Evolutionary conservation across 2,888 invertebrate genomes (phyloP).

Genomic region (Lumbricus terrestris): DNA sequence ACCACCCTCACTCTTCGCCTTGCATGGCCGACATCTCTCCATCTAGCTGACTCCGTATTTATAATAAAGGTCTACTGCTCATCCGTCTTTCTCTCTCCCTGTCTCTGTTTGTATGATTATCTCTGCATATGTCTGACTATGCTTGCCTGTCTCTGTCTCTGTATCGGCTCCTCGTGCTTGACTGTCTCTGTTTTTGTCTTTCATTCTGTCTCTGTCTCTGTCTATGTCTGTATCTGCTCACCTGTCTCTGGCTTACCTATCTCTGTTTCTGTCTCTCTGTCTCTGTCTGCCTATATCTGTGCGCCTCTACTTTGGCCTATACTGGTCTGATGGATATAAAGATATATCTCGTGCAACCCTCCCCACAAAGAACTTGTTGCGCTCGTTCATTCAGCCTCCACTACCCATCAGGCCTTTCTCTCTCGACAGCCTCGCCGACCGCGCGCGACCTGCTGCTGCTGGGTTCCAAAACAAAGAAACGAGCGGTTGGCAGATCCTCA

Average conservation of each 20-base stretch:
- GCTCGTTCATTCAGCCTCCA: not conserved
- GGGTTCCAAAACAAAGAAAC: not conserved
- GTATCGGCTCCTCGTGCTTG: not conserved
- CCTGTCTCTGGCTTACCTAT: not conserved
- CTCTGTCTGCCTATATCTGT: not conserved
- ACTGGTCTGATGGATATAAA: not conserved
- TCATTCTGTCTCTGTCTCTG: not conserved
- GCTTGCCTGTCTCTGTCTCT: not conserved
- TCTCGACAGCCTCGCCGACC: not conserved
- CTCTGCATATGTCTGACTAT: too few species aligned
- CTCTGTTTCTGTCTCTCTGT: not conserved
- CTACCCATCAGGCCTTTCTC: not conserved
- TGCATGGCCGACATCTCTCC: too few species aligned
- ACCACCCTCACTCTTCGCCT: too few species aligned
- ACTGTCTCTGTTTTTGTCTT: not conserved
- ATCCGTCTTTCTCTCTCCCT: too few species aligned
- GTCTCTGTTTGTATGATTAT: too few species aligned
- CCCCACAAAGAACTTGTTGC: not conserved
- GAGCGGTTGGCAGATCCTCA: not conserved
- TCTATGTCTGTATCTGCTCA: not conserved
- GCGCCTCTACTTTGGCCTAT: not conserved
- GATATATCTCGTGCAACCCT: not conserved
- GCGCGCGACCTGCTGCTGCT: not conserved
- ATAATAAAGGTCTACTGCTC: too few species aligned
- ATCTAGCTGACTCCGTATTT: too few species aligned